These are phyloP conservation scores for Elephas maximus DNA, from an alignment of 2,113 vertebrate genomes.

Conservation along the genomic window DNA sequence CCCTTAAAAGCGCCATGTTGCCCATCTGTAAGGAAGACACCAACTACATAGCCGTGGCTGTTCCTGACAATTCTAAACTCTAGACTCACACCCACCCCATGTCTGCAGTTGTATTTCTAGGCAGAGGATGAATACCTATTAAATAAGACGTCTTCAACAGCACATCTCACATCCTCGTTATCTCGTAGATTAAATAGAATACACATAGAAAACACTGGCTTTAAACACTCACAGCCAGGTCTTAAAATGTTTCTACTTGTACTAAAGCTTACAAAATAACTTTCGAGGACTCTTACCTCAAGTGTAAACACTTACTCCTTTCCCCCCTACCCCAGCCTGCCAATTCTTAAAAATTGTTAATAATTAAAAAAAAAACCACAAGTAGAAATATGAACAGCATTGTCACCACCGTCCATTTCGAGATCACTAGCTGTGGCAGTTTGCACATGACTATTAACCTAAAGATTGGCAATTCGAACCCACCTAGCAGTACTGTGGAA, in stretches of 20 bases:
- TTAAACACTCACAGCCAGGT: neutral
- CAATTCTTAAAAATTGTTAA: neutral
- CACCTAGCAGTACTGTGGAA: neutral
- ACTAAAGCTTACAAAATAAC: neutral
- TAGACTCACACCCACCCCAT: no score
- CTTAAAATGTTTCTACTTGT: neutral
- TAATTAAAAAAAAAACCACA: neutral
- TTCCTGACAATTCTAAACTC: neutral
- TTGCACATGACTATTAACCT: neutral
- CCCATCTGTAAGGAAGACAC: neutral
- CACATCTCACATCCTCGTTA: neutral
- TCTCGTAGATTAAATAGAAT: neutral
- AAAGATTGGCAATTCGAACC: neutral
- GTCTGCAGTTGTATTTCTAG: neutral
- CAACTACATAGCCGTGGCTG: neutral
- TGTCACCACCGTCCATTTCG: neutral
- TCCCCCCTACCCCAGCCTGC: fast-evolving
- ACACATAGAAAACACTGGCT: neutral
- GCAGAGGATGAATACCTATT: neutral
- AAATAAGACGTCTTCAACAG: neutral
- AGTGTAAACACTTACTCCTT: neutral
- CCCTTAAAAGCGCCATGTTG: neutral
- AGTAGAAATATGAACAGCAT: fast-evolving
- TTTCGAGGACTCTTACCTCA: neutral
- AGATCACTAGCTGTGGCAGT: neutral